A percentile compares a stretch with the other conserved stretches of the same genome.
Evolutionary conservation across 2,797 vertebrate species (phyloP).

Genomic region (Lutjanus campechanus): DNA sequence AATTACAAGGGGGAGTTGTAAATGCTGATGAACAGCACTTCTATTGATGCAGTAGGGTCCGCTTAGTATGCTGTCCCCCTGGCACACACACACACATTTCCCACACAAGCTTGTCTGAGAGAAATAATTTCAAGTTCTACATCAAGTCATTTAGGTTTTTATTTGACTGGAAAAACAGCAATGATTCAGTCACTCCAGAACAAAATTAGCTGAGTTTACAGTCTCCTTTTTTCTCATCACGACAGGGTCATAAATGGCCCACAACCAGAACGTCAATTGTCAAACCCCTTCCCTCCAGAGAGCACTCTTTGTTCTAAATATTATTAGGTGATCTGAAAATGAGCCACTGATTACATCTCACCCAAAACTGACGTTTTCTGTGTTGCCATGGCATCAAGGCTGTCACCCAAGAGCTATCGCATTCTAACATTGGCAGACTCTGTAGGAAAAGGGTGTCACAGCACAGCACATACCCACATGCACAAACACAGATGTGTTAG

Average conservation of each 20-base stretch:
- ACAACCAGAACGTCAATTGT: slow-evolving; percentile 29
- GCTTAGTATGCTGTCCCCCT: slow-evolving; percentile 74
- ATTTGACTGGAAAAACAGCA: slow-evolving; percentile 32
- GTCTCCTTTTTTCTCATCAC: slow-evolving; percentile 31
- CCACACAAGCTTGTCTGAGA: slow-evolving; percentile 24
- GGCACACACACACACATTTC: slow-evolving; percentile 31
- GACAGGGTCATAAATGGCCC: slow-evolving; percentile 34
- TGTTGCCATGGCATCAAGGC: slow-evolving; percentile 83
- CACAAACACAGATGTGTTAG: slow-evolving; percentile 71
- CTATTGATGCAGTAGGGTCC: slow-evolving; percentile 78
- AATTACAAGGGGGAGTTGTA: slow-evolving; percentile 70
- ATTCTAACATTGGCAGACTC: slow-evolving; percentile 72
- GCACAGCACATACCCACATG: slow-evolving; percentile 65
- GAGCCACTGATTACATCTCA: slow-evolving; percentile 72
- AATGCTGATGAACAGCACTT: slow-evolving; percentile 81
- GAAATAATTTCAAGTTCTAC: slow-evolving; percentile 61
- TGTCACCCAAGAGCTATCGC: slow-evolving; percentile 80
- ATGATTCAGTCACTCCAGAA: slow-evolving; percentile 49
- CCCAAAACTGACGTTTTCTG: slow-evolving; percentile 74
- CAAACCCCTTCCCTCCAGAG: slow-evolving; percentile 20
- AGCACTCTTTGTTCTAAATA: slow-evolving; percentile 66
- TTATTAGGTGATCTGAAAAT: slow-evolving; percentile 74
- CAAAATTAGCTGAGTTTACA: slow-evolving; percentile 56
- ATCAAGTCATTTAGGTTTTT: slow-evolving; percentile 59
- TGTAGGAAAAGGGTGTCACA: slow-evolving; percentile 65